Conservation (phyloP, 2,888 invertebrate genomes). For the Ceratothoa steindachneri region DNA sequence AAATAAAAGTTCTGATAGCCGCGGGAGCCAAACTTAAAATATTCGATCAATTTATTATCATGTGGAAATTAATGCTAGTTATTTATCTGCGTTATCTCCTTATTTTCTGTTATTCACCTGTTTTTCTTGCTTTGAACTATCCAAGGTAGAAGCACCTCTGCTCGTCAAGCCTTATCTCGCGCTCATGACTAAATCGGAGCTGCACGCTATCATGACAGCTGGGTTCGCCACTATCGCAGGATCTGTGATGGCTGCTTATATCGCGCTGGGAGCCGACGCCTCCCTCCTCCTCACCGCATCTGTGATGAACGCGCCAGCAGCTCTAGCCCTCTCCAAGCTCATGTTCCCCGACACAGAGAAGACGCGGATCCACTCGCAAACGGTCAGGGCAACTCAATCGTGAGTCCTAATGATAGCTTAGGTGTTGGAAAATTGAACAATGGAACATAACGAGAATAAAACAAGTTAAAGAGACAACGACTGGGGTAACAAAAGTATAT, state of each 20-base stretch:
- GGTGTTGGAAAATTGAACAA: neutral
- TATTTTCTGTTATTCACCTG: too few relatives aligned
- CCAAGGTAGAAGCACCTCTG: slow-evolving; percentile 87
- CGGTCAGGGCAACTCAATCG: neutral
- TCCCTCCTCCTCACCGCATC: slow-evolving; percentile 85
- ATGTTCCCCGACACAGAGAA: slow-evolving; percentile 84
- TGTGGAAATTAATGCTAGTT: too few relatives aligned
- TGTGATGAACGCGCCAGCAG: slow-evolving; percentile 94
- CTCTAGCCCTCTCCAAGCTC: slow-evolving; percentile 81
- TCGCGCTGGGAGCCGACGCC: slow-evolving; percentile 80
- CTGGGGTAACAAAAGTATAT: too few relatives aligned
- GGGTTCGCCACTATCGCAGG: slow-evolving; percentile 94
- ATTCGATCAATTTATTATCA: too few relatives aligned
- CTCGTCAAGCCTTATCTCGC: slow-evolving; percentile 80
- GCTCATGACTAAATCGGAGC: slow-evolving; percentile 81
- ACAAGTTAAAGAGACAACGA: too few relatives aligned
- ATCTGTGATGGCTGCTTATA: slow-evolving; percentile 86
- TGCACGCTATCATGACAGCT: slow-evolving; percentile 88
- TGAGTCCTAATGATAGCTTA: neutral
- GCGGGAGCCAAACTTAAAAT: too few relatives aligned
- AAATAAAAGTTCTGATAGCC: too few relatives aligned
- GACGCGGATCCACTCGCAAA: slow-evolving; percentile 60
- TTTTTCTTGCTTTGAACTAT: too few relatives aligned
- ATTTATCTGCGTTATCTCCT: too few relatives aligned
- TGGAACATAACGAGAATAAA: too few relatives aligned